phyloP scores from a whole-genome alignment of 1,140 invertebrate genomes.

The Ostrea denselamellosa region DNA sequence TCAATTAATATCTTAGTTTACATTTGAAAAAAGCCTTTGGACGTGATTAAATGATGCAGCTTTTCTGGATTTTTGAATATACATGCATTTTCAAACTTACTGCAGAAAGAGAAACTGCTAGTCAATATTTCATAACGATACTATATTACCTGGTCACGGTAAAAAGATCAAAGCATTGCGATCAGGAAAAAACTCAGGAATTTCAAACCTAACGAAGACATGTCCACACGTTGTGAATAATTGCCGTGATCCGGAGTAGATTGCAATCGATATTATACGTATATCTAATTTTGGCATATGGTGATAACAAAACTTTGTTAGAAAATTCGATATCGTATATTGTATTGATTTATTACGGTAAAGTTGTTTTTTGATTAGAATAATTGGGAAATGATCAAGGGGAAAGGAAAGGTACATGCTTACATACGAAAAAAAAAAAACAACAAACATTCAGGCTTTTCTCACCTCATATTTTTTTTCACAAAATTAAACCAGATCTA shows the following conservation, averaged over 20 bases:
- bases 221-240: background rate
- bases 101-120: background rate
- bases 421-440: background rate
- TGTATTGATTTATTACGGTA: too few species aligned
- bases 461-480: background rate
- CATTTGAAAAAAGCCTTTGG: too few species aligned
- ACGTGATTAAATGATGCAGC: background rate
- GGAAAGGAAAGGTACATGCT: too few species aligned
- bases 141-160: background rate
- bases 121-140: background rate
- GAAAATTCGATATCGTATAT: too few species aligned
- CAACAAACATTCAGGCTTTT: background rate
- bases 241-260: background rate
- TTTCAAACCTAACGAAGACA: background rate
- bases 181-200: background rate
- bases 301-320: too few species aligned
- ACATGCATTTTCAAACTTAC: background rate
- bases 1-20: too few species aligned
- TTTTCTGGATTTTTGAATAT: background rate
- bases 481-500: background rate
- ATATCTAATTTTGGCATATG: too few species aligned
- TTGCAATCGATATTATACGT: too few species aligned
- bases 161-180: constrained; percentile 7
- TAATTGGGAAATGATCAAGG: too few species aligned
- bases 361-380: too few species aligned